Evolutionary conservation across 1,140 invertebrate genomes (phyloP).

Genomic region (Pararge aegeria): DNA sequence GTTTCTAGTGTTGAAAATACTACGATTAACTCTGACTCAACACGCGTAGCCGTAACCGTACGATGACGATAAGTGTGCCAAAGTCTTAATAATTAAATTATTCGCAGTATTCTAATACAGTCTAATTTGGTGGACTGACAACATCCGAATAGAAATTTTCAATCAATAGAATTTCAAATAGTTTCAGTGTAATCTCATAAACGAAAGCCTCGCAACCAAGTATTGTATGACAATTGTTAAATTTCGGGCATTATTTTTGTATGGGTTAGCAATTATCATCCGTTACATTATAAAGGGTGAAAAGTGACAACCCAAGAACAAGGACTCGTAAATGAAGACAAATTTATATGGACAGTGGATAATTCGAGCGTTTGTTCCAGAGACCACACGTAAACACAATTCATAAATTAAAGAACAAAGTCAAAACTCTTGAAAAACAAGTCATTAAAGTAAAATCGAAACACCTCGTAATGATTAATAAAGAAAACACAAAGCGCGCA

Average conservation of each 20-base stretch:
- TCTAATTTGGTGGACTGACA: conserved; percentile 28
- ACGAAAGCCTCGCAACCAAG: conserved; percentile 29
- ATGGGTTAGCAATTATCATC: neutral
- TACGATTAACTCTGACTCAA: too few relatives aligned
- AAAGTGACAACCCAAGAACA: neutral
- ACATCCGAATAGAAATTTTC: conserved; percentile 41
- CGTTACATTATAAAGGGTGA: neutral
- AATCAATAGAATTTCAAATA: conserved; percentile 48
- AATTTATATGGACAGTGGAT: too few relatives aligned
- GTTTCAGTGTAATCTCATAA: conserved; percentile 35
- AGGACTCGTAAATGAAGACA: too few relatives aligned
- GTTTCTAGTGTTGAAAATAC: too few relatives aligned
- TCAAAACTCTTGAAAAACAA: conserved; percentile 55
- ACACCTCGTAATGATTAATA: conserved; percentile 31
- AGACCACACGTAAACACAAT: conserved; percentile 64
- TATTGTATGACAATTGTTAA: conserved; percentile 27
- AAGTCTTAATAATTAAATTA: too few relatives aligned
- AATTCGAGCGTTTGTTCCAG: conserved; percentile 34
- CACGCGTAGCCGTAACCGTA: too few relatives aligned
- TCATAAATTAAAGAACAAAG: conserved; percentile 66
- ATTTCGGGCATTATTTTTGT: conserved; percentile 26
- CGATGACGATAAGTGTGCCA: too few relatives aligned
- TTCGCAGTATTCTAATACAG: conserved; percentile 2
- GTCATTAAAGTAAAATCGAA: conserved; percentile 43
- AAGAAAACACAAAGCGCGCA: conserved; percentile 19